Conservation (phyloP, 2,113 vertebrate species). For the Eupsittula cactorum region DNA sequence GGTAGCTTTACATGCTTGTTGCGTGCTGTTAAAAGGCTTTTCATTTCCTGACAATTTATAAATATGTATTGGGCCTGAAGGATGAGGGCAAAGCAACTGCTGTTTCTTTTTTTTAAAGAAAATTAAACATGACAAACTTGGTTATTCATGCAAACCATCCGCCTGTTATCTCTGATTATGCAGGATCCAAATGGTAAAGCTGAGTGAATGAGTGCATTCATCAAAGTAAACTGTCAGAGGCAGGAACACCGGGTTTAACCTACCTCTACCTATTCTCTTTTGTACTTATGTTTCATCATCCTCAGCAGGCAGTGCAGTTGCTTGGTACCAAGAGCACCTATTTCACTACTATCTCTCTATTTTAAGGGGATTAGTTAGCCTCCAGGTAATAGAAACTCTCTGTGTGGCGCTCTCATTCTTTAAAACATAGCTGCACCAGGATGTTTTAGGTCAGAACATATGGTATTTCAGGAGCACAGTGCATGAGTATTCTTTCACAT, state of each 20-base stretch:
- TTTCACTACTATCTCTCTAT: slow-evolving; percentile 30
- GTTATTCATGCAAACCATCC: slow-evolving; percentile 79
- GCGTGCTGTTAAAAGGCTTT: slow-evolving; percentile 49
- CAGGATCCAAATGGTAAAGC: slow-evolving; percentile 71
- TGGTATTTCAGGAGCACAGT: slow-evolving; percentile 59
- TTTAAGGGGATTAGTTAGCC: slow-evolving; percentile 76
- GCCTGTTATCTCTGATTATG: slow-evolving; percentile 75
- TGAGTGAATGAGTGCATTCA: slow-evolving; percentile 72
- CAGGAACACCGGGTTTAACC: slow-evolving; percentile 47
- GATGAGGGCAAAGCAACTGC: slow-evolving; percentile 65
- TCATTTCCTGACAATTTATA: slow-evolving; percentile 71
- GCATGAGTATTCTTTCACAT: slow-evolving; percentile 59
- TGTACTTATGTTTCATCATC: slow-evolving; percentile 30
- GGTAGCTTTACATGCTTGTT: slow-evolving; percentile 54
- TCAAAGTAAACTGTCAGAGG: slow-evolving; percentile 68
- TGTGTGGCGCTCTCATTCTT: slow-evolving; percentile 27
- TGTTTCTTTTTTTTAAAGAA: slow-evolving; percentile 73
- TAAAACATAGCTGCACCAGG: slow-evolving; percentile 58
- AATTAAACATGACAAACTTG: slow-evolving; percentile 79
- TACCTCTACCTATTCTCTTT: slow-evolving; percentile 51
- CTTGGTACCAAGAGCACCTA: slow-evolving; percentile 14
- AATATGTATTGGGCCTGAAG: slow-evolving; percentile 72
- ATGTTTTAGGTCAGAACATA: slow-evolving; percentile 67
- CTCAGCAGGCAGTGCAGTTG: slow-evolving; percentile 1
- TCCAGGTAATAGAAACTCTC: slow-evolving; percentile 48